Evolutionary conservation across 1,140 invertebrate genomes (phyloP).

Genomic region (Zaprionus kolodkinae): DNA sequence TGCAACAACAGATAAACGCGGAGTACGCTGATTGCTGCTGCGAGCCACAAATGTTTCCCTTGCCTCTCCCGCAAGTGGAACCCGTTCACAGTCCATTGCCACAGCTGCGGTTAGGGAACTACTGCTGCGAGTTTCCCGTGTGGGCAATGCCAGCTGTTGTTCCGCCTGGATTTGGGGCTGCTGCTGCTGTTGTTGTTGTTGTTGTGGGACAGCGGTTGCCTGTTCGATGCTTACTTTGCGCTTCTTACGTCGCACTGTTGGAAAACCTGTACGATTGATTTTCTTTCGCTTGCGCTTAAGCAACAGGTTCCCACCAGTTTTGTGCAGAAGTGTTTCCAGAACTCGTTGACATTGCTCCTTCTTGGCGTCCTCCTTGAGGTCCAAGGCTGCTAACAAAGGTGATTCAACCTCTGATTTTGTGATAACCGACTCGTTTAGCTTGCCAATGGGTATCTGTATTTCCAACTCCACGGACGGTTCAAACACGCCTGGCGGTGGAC

Average conservation of each 20-base stretch:
- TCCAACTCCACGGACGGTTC: slow-evolving; percentile 87
- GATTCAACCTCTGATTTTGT: slow-evolving; percentile 80
- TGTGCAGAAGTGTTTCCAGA: slow-evolving; percentile 76
- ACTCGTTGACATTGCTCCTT: slow-evolving; percentile 69
- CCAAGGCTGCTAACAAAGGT: slow-evolving; percentile 54
- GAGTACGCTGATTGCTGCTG: slow-evolving; percentile 83
- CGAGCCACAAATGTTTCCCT: slow-evolving; percentile 87
- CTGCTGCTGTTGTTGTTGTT: slow-evolving; percentile 20
- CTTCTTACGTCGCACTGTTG: slow-evolving; percentile 93
- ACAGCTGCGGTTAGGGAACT: slow-evolving; percentile 48
- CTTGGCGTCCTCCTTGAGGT: slow-evolving; percentile 66
- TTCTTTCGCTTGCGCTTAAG: slow-evolving; percentile 90
- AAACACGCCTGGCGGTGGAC: slow-evolving; percentile 87
- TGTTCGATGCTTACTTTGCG: slow-evolving; percentile 86
- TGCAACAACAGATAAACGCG: slow-evolving; percentile 86
- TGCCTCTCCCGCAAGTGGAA: slow-evolving; percentile 88
- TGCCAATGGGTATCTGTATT: slow-evolving; percentile 86
- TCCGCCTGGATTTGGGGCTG: slow-evolving; percentile 19
- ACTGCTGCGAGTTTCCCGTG: slow-evolving; percentile 66
- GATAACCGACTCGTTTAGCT: slow-evolving; percentile 80
- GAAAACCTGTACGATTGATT: slow-evolving; percentile 94
- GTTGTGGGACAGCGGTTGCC: neutral
- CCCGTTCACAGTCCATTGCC: slow-evolving; percentile 86
- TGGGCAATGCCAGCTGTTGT: slow-evolving; percentile 13
- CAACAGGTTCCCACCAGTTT: slow-evolving; percentile 84